Conservation (phyloP, 2,888 invertebrate genomes). For the Morpho achilles region DNA sequence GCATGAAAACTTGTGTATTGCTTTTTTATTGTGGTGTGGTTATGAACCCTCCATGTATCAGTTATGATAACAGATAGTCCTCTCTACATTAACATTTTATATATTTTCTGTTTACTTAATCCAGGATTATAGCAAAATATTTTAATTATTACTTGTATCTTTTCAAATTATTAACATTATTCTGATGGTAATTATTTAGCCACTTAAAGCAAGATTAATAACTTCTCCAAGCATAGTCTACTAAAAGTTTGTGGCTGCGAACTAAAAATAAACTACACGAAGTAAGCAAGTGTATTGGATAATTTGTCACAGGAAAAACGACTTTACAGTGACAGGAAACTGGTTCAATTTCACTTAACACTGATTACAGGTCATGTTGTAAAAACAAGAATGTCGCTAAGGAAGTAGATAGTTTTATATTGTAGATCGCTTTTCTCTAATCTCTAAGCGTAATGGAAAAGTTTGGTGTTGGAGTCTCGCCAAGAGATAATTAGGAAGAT, state of each 20-base stretch:
- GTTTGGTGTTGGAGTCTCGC: conserved; percentile 27
- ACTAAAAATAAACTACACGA: conserved; percentile 18
- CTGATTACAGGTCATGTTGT: conserved; percentile 6
- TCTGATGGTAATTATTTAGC: conserved; percentile 1
- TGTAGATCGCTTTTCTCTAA: conserved; percentile 27
- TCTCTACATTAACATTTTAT: no score
- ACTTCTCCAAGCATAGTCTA: conserved; percentile 12
- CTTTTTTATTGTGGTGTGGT: no score
- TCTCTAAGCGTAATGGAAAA: conserved; percentile 29
- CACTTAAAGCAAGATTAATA: conserved; percentile 6
- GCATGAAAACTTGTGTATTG: no score
- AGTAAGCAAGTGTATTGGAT: conserved; percentile 4
- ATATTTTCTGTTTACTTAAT: no score
- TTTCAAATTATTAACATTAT: no score
- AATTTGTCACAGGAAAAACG: conserved; percentile 1
- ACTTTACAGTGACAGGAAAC: conserved; percentile 3
- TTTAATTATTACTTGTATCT: no score
- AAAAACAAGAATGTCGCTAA: conserved; percentile 22
- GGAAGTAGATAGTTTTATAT: conserved; percentile 27
- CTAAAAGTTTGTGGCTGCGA: conserved; percentile 6
- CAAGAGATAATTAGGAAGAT: conserved; percentile 28
- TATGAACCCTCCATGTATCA: no score
- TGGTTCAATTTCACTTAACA: conserved; percentile 3
- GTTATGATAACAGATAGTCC: no score
- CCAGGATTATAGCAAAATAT: no score